phyloP scores from a whole-genome alignment of 2,888 invertebrate genomes.

The Cybosia mesomella region DNA sequence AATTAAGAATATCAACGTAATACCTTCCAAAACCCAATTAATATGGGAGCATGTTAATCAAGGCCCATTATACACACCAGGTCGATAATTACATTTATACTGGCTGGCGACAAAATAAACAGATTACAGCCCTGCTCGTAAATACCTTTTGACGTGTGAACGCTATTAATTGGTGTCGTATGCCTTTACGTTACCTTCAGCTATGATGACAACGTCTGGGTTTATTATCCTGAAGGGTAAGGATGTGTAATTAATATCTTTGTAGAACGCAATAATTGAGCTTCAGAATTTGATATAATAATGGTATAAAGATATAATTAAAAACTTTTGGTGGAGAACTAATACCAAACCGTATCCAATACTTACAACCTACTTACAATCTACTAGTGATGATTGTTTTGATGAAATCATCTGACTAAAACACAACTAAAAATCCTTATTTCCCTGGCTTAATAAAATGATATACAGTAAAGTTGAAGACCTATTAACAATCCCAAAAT shows the following conservation, averaged over 20 bases:
- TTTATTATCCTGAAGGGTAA: constrained; percentile 35
- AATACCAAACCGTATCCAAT: not conserved
- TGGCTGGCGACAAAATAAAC: constrained; percentile 53
- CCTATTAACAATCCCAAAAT: too few species aligned
- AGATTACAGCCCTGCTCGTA: constrained; percentile 48
- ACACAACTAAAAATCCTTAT: too few species aligned
- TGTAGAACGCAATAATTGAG: constrained; percentile 7
- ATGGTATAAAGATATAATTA: not conserved
- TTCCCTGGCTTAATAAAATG: too few species aligned
- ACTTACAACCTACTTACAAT: not conserved
- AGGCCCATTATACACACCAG: constrained; percentile 50
- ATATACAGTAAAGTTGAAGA: too few species aligned
- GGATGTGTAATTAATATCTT: constrained; percentile 25
- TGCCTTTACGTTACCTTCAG: constrained; percentile 37
- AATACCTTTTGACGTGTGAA: constrained; percentile 54
- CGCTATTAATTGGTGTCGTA: constrained; percentile 52
- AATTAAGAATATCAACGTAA: constrained; percentile 26
- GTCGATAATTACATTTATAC: constrained; percentile 58
- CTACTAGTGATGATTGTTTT: too few species aligned
- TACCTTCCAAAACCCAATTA: constrained; percentile 42
- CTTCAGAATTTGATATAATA: not conserved
- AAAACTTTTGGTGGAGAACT: not conserved
- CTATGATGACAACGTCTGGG: constrained; percentile 41
- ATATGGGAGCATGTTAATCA: constrained; percentile 53
- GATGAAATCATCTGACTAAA: too few species aligned